These are phyloP conservation scores for Microcebus murinus DNA, from an alignment of 2,113 vertebrate genomes.

Conservation along the genomic window DNA sequence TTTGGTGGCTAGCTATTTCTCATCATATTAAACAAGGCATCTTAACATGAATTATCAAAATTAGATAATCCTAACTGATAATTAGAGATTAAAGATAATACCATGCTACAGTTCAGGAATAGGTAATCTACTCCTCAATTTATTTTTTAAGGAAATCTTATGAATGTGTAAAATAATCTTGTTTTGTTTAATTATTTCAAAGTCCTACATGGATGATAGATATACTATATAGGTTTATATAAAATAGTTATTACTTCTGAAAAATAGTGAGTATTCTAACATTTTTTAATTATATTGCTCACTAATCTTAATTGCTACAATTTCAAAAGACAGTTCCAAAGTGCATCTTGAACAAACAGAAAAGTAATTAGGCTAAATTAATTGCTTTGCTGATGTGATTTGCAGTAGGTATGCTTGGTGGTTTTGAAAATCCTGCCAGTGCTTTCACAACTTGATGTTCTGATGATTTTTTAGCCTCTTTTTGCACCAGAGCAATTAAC, in stretches of 20 bases:
- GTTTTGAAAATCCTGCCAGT: slow-evolving; percentile 22
- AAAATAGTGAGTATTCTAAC: slow-evolving; percentile 63
- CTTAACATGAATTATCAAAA: not conserved
- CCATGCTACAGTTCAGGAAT: not conserved
- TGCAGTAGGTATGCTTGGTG: slow-evolving; percentile 55
- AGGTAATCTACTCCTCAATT: slow-evolving; percentile 1
- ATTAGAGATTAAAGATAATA: not conserved
- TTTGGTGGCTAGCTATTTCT: not conserved
- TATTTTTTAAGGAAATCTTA: not conserved
- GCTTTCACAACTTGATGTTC: slow-evolving; percentile 70
- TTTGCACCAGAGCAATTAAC: slow-evolving; percentile 76
- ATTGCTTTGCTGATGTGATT: slow-evolving; percentile 55
- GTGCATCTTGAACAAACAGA: slow-evolving; percentile 63
- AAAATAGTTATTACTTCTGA: slow-evolving; percentile 45
- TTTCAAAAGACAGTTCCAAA: slow-evolving; percentile 67
- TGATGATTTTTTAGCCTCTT: slow-evolving; percentile 73
- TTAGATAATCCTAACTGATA: not conserved
- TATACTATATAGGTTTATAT: not conserved
- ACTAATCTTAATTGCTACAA: slow-evolving; percentile 67
- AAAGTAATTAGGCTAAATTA: slow-evolving; percentile 75
- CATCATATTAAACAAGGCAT: not conserved
- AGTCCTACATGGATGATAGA: not conserved
- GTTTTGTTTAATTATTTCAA: slow-evolving; percentile 47
- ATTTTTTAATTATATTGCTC: slow-evolving; percentile 67
- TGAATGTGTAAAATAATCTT: slow-evolving; percentile 23